Evolutionary conservation across 2,113 vertebrate species (phyloP).

Genomic region (Sarotherodon lohbergeri): DNA sequence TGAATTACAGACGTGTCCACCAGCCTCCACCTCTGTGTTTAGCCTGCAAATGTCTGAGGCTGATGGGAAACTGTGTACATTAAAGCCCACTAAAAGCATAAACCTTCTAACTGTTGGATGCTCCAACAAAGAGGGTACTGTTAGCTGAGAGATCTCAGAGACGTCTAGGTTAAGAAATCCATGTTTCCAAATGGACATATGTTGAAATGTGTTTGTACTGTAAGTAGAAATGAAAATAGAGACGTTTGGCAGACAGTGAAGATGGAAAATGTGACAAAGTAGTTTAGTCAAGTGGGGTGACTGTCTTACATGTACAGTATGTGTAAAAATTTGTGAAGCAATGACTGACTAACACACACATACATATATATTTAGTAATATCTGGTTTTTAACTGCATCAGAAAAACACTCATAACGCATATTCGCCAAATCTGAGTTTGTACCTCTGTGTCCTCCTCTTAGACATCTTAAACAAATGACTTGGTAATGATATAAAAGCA

Average conservation of each 20-base stretch:
- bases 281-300: background rate
- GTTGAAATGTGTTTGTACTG: background rate
- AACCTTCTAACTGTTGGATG: background rate
- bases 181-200: background rate
- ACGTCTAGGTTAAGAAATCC: background rate
- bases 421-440: background rate
- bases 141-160: background rate
- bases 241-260: background rate
- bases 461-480: slow-evolving; percentile 8
- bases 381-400: background rate
- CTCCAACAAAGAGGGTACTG: background rate
- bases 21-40: background rate
- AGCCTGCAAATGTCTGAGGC: background rate
- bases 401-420: background rate
- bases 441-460: background rate
- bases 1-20: background rate
- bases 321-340: background rate
- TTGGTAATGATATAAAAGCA: background rate
- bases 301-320: background rate
- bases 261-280: background rate
- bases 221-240: background rate
- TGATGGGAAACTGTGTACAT: background rate
- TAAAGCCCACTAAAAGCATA: background rate
- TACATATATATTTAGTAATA: background rate
- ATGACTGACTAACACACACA: background rate